phyloP scores from a whole-genome alignment of 2,888 invertebrate genomes.

The Melanargia galathea region DNA sequence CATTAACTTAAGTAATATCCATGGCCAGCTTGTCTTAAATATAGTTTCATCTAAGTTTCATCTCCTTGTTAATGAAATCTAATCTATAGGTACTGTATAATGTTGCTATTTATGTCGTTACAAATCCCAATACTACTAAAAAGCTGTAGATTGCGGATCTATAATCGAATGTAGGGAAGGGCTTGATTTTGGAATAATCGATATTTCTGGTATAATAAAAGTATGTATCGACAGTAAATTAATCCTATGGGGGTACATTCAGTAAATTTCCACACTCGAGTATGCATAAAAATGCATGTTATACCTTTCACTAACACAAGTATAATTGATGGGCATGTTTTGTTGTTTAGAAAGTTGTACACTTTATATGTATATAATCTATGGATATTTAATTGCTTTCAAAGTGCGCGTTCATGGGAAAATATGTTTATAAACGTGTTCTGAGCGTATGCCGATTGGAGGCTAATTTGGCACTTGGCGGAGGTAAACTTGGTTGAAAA shows the following conservation, averaged over 20 bases:
- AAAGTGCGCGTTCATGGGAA: conserved; percentile 26
- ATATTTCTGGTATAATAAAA: background rate
- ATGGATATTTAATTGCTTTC: conserved; percentile 26
- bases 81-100: too few species aligned
- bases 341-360: conserved; percentile 29
- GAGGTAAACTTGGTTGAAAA: background rate
- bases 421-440: conserved; percentile 22
- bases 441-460: conserved; percentile 4
- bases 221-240: background rate
- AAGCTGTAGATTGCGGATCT: background rate
- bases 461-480: conserved; percentile 1
- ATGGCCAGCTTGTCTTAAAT: too few species aligned
- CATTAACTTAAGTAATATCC: too few species aligned
- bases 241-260: background rate
- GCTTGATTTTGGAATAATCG: background rate
- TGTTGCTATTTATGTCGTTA: too few species aligned
- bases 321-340: conserved; percentile 26
- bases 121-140: background rate
- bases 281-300: conserved; percentile 17
- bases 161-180: background rate
- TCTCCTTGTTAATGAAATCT: too few species aligned
- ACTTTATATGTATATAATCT: conserved; percentile 18
- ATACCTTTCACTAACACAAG: conserved; percentile 22
- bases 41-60: too few species aligned
- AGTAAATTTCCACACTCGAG: background rate